Conservation (phyloP, 1,140 invertebrate genomes). For the Leptoteleia sp. region DNA sequence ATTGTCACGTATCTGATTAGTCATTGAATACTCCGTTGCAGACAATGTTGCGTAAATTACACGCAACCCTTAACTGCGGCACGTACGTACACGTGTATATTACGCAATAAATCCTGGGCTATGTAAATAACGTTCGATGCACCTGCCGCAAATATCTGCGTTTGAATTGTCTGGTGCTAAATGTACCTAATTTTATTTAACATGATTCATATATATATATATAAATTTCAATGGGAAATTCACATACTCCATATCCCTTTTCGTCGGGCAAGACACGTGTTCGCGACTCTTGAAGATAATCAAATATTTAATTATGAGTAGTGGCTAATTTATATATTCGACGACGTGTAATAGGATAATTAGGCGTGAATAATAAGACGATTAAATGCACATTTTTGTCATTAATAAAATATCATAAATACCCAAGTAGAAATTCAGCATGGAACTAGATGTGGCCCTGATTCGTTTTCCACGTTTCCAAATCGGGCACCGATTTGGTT, state of each 20-base stretch:
- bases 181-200: constrained; percentile 59
- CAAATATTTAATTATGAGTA: constrained; percentile 46
- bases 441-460: no score
- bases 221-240: constrained; percentile 23
- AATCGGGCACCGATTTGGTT: no score
- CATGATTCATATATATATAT: no score
- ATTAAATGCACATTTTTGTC: no score
- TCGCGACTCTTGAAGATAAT: constrained; percentile 14
- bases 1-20: constrained; percentile 48
- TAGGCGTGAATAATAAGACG: no score
- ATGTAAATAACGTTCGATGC: constrained; percentile 58
- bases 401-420: no score
- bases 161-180: constrained; percentile 57
- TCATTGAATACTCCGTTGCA: constrained; percentile 41
- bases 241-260: constrained; percentile 9
- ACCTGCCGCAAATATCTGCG: constrained; percentile 57
- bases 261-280: background rate
- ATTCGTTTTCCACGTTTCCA: no score
- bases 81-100: constrained; percentile 50
- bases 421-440: no score
- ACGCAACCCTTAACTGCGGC: constrained; percentile 48
- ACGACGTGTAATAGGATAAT: no score
- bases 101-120: constrained; percentile 57
- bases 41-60: constrained; percentile 59
- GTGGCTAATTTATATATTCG: constrained; percentile 3